Evolutionary conservation across 2,888 invertebrate species (phyloP), one percentile per base, ranked within the genome.

Genomic region (Cephus nigrinus): DNA sequence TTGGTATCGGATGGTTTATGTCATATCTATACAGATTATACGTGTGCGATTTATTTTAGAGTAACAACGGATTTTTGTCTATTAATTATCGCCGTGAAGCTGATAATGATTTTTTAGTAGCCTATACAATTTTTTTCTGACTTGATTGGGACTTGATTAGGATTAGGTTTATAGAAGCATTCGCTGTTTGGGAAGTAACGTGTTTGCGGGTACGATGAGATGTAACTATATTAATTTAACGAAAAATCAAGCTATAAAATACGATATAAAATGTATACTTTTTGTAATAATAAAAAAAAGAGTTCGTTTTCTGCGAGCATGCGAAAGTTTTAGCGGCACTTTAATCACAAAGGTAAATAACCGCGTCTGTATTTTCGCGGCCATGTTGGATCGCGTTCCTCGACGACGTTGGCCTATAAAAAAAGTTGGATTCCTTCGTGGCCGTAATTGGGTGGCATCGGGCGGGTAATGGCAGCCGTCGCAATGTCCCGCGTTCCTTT

Each of bases 21-120:
- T 76, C 82, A 84, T 86, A 82, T 81, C 80, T 84, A 86, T 82
- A 84, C 86, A 78, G 75, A 73, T 78, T 78, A 23, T 55, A 55
- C 55, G 5, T 23, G 23, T 55, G 15, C 23, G 9, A 55, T 23
- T 55, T 55, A 55, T 55, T 55, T 9, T 55, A 23, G 1, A 55
- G 23, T 55, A 23, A 55, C 0, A 23, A 23, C 23, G 2, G 2
- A 55, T 9, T 55, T 9, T 9, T 4, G 23, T 23, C 0, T 23
- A 55, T 55, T 2, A 55, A 23, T 55, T 55, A 23, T 55, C 9
- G 0, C 0, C 23, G 2, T 9, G 9, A 23, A 9, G 2, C 23
- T 23, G 23, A 23, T 55, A 55, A 55, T 55, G 55, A 55, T 9
- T 23, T 55, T 3, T 55, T 9, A 23, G 23, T 9, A 23, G 55